These are phyloP conservation scores for Andrena dorsata DNA, from an alignment of 2,888 invertebrate species.

Conservation along the genomic window DNA sequence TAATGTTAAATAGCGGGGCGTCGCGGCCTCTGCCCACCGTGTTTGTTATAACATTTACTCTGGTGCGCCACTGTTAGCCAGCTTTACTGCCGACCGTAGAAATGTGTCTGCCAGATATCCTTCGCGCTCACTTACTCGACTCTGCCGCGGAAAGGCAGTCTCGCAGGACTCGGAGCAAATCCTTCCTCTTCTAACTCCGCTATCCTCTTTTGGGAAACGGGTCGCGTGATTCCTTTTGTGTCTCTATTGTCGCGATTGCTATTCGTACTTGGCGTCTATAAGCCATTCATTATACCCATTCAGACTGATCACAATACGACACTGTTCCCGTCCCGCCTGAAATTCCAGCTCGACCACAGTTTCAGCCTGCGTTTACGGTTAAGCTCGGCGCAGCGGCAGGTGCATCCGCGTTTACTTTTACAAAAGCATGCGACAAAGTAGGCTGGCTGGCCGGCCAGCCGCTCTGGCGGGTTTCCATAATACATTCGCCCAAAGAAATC, in stretches of 20 bases:
- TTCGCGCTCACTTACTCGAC: constrained; percentile 74
- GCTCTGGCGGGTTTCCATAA: constrained; percentile 29
- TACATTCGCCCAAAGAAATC: constrained; percentile 43
- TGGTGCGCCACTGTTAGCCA: constrained; percentile 80
- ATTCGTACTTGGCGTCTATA: neutral
- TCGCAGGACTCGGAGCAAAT: constrained; percentile 39
- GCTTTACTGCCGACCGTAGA: constrained; percentile 80
- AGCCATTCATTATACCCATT: neutral
- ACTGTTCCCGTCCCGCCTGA: constrained; percentile 5
- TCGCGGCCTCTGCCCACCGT: constrained; percentile 76
- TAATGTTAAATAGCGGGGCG: constrained; percentile 84
- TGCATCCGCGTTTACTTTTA: constrained; percentile 49
- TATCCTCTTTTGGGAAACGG: neutral
- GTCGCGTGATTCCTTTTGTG: constrained; percentile 2
- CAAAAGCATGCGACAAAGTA: constrained; percentile 23
- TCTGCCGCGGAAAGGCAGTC: constrained; percentile 42
- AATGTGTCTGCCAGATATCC: constrained; percentile 82
- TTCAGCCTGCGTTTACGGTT: constrained; percentile 28
- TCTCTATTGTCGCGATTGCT: neutral
- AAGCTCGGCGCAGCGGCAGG: constrained; percentile 37
- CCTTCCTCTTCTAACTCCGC: constrained; percentile 19
- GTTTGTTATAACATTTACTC: constrained; percentile 84
- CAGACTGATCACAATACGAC: constrained; percentile 11
- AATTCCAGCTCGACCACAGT: constrained; percentile 7
- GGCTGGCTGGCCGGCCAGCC: neutral